These are phyloP conservation scores for Pantala flavescens DNA, from an alignment of 1,140 invertebrate species.

Conservation along the genomic window DNA sequence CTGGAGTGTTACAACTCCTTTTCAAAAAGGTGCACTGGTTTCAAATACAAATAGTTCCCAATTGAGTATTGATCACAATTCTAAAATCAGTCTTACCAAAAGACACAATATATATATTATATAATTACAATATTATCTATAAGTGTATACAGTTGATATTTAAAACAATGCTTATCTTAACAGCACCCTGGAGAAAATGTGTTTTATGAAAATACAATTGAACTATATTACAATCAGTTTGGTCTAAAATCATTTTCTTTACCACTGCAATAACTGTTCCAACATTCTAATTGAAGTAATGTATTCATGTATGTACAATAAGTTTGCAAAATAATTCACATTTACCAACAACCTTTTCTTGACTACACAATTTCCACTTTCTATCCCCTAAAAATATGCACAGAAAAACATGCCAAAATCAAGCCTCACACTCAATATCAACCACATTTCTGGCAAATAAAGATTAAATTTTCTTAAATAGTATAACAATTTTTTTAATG, in stretches of 20 bases:
- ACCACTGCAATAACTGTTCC: slow-evolving; percentile 5
- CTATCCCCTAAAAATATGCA: background rate
- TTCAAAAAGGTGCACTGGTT: background rate
- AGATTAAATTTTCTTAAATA: no score
- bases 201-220: slow-evolving; percentile 7
- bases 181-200: slow-evolving; percentile 4
- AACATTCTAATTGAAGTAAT: background rate
- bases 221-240: slow-evolving; percentile 7
- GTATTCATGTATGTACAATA: background rate
- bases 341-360: background rate
- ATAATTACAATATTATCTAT: slow-evolving; percentile 3
- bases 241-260: background rate
- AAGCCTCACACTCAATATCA: background rate
- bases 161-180: slow-evolving; percentile 10
- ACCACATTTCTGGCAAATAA: no score
- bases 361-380: background rate
- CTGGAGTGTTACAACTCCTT: background rate
- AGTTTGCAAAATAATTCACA: background rate
- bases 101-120: slow-evolving; percentile 2
- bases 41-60: slow-evolving; percentile 7
- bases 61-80: slow-evolving; percentile 6
- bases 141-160: slow-evolving; percentile 8
- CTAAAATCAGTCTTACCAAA: slow-evolving; percentile 10
- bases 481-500: no score
- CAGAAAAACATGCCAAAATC: background rate